phyloP scores from a whole-genome alignment of 2,888 invertebrate genomes.

The Ryuthela nishihirai region DNA sequence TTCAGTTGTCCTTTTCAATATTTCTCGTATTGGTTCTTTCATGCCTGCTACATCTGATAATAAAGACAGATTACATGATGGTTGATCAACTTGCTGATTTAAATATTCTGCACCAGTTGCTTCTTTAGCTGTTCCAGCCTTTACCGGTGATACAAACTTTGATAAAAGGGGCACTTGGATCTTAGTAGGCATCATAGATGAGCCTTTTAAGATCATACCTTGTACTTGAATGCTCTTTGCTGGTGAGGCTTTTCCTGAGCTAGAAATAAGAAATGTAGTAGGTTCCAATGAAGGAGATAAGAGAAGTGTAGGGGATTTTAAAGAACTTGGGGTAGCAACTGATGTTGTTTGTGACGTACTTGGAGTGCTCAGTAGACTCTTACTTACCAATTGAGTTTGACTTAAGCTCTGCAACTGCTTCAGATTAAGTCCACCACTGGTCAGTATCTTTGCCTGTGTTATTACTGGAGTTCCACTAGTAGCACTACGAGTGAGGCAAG shows the following conservation, averaged over 20 bases:
- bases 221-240: constrained; percentile 10
- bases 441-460: constrained; percentile 44
- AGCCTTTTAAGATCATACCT: not conserved
- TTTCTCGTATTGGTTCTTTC: constrained; percentile 5
- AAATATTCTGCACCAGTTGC: not conserved
- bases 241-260: constrained; percentile 4
- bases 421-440: constrained; percentile 8
- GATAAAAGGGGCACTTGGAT: not conserved
- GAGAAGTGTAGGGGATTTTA: constrained; percentile 12
- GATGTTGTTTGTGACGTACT: not conserved
- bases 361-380: constrained; percentile 2
- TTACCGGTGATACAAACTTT: too few relatives aligned
- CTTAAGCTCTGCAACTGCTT: constrained; percentile 15
- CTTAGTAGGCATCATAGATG: not conserved
- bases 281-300: not conserved
- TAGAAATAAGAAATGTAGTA: constrained; percentile 18
- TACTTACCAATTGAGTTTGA: not conserved
- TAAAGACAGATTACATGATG: constrained; percentile 14
- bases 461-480: constrained; percentile 36
- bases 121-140: not conserved
- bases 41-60: constrained; percentile 16
- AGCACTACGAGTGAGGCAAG: constrained; percentile 39
- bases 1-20: not conserved
- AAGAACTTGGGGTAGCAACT: not conserved
- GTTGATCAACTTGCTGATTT: constrained; percentile 3